Evolutionary conservation across 2,888 invertebrate genomes (phyloP).

Genomic region (Agonopterix alstromeriana): DNA sequence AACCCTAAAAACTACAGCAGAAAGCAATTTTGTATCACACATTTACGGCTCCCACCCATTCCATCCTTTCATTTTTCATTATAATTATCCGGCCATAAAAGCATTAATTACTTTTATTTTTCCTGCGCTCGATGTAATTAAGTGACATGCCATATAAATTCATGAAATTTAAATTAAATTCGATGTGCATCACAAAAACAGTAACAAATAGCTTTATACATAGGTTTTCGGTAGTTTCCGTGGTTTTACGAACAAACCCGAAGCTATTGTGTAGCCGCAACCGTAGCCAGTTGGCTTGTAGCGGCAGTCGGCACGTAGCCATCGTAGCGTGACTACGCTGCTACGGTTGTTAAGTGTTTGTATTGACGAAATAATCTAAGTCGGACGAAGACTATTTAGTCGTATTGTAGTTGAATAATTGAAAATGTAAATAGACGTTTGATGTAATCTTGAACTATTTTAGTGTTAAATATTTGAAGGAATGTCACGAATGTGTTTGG

Average conservation of each 20-base stretch:
- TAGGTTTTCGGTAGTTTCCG: conserved; percentile 46
- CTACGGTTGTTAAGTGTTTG: neutral
- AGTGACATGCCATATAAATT: conserved; percentile 1
- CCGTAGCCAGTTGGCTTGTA: conserved; percentile 18
- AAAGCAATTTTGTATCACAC: too few species aligned
- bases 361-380: too few species aligned
- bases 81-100: neutral
- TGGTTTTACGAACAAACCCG: conserved; percentile 37
- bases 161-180: conserved; percentile 6
- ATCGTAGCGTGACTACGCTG: conserved; percentile 31
- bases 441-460: neutral
- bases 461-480: neutral
- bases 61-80: neutral
- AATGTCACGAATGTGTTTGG: conserved; percentile 23
- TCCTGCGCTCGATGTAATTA: neutral
- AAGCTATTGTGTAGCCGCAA: conserved; percentile 40
- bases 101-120: neutral
- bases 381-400: too few species aligned
- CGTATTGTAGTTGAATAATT: too few species aligned
- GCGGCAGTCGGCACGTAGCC: conserved; percentile 59
- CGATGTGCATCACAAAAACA: conserved; percentile 2
- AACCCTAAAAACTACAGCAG: too few species aligned
- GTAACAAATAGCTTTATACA: conserved; percentile 35
- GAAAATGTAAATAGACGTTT: too few species aligned
- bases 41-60: too few species aligned